Conservation (phyloP, 2,888 invertebrate species). For the Poecilus cupreus region DNA sequence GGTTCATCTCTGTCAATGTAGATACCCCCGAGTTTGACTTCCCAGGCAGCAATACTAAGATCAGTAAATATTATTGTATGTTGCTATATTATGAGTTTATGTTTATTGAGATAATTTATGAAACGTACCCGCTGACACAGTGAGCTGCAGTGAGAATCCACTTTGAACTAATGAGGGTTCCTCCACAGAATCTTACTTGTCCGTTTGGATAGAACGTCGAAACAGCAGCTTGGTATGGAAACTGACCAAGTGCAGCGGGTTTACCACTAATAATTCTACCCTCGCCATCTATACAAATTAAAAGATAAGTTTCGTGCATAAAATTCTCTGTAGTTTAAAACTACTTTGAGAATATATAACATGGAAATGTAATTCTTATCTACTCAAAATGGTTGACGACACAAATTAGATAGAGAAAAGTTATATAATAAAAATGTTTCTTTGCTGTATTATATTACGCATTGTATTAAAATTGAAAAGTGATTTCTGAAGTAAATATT, state of each 20-base stretch:
- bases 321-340: no score
- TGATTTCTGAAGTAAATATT: no score
- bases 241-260: slow-evolving; percentile 62
- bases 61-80: neutral
- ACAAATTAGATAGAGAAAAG: no score
- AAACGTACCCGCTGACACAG: slow-evolving; percentile 62
- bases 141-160: slow-evolving; percentile 66
- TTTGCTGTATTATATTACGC: no score
- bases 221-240: slow-evolving; percentile 66
- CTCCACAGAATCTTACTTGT: slow-evolving; percentile 63
- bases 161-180: slow-evolving; percentile 63
- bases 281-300: neutral
- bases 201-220: slow-evolving; percentile 23
- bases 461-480: no score
- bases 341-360: no score
- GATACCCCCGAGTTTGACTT: slow-evolving; percentile 33
- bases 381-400: no score
- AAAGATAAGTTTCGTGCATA: no score
- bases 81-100: neutral
- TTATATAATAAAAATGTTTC: no score
- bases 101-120: neutral
- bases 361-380: no score
- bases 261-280: slow-evolving; percentile 3
- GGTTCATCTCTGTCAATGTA: slow-evolving; percentile 9
- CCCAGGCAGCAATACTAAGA: slow-evolving; percentile 31